Evolutionary conservation across 2,797 vertebrate genomes (phyloP).

Genomic region (Parauchenoglanis punctatus): DNA sequence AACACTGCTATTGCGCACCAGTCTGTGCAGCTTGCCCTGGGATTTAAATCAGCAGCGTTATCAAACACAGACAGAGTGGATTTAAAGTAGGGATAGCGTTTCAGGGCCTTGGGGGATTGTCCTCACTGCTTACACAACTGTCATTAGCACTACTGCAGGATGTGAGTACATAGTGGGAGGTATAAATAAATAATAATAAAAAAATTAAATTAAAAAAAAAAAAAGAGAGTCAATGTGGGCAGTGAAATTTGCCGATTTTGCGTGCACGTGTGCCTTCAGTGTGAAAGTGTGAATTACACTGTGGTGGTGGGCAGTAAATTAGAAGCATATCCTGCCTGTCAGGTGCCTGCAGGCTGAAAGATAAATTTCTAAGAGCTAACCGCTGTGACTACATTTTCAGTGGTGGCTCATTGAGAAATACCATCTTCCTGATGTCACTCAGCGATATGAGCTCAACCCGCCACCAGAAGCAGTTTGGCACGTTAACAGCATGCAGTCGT

Average conservation of each 20-base stretch:
- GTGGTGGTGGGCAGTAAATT: conserved; percentile 49
- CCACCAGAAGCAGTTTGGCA: conserved; percentile 17
- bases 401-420: conserved; percentile 69
- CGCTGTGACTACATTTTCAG: conserved; percentile 62
- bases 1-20: conserved; percentile 36
- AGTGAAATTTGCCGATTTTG: conserved; percentile 18
- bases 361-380: conserved; percentile 68
- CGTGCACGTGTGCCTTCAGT: conserved; percentile 35
- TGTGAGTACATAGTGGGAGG: conserved; percentile 23
- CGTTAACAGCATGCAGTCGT: not conserved
- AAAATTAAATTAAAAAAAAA: too few relatives aligned
- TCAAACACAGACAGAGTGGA: conserved; percentile 51
- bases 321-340: conserved; percentile 31
- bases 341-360: conserved; percentile 51
- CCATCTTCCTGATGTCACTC: conserved; percentile 71
- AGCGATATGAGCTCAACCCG: conserved; percentile 41
- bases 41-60: conserved; percentile 45
- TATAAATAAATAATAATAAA: not conserved
- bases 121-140: conserved; percentile 39
- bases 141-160: conserved; percentile 14
- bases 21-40: conserved; percentile 42
- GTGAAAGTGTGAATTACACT: conserved; percentile 23
- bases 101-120: conserved; percentile 45
- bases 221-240: conserved; percentile 12
- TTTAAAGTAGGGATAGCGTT: conserved; percentile 48